Base-by-base conservation (phyloP, 2,797 vertebrate genomes). In the Rhinatrema bivittatum region DNA sequence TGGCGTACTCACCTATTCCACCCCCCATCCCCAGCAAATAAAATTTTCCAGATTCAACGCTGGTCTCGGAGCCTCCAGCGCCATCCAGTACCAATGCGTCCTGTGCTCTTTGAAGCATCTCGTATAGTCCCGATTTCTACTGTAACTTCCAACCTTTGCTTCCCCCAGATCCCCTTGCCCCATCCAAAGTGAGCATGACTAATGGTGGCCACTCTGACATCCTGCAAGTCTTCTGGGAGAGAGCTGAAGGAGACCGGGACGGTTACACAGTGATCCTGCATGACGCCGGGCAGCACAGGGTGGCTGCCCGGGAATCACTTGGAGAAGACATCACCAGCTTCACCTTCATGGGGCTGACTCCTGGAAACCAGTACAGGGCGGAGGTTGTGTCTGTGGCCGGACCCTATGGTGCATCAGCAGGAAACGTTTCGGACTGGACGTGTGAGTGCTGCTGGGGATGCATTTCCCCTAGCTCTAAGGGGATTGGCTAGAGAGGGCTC, bases 241-340 rank as follows among this genome's bases (percentile, higher is more conserved):
- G 60, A 0, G 61, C 60, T 2, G 36, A 56, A 3, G 55, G 72
- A 1, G 58, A 46, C 4, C 47, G 48, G 2, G 57, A 62, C 0
- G 14, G 60, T 7, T 73, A 77, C 53, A 64, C 39, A 44, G 68
- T 77, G 22, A 61, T 61, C n/a, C 50, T 78, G 8, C 73, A 58
- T 20, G 65, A 41, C 3, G 62, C 29, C 0, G 62, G 61, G 9
- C 53, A 50, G 39, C 62, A 65, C 6, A 12, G 51, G n/a, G 6
- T 6, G 0, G 57, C 60, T 17, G 64, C 42, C 32, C 76, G 56
- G 7, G 10, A 5, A 38, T 32, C 35, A 2, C 7, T 65, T 2
- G 68, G 56, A 17, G 59, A 65, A 11, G 32, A 60, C 25, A 50
- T n/a, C 51, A 40, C 41, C 39, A 46, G 62, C 9, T 50, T 38